Percentiles rank a stretch among this genome's conserved stretches.
These are phyloP conservation scores for Pachliopta kotzebuea DNA, from an alignment of 2,888 invertebrate species.

Conservation along the genomic window DNA sequence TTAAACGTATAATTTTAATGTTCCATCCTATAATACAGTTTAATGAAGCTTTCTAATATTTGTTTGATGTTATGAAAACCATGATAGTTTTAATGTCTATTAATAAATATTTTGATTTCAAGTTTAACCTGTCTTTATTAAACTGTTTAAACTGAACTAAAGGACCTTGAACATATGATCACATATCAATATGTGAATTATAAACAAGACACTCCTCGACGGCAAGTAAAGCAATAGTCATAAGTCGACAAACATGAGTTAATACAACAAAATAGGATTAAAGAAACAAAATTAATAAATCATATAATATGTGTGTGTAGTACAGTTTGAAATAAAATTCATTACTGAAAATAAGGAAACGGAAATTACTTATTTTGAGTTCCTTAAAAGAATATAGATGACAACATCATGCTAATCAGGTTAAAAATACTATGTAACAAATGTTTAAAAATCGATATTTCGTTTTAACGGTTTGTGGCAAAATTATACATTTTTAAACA, in stretches of 20 bases:
- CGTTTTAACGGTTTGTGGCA: neutral
- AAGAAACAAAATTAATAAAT: no score
- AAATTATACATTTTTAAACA: neutral
- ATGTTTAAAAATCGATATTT: no score
- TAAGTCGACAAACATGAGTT: neutral
- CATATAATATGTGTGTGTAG: neutral
- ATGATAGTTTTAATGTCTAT: neutral
- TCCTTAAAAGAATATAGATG: neutral
- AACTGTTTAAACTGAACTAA: neutral
- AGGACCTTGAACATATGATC: constrained; percentile 5
- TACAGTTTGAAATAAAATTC: neutral
- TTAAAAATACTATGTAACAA: neutral
- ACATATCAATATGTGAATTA: neutral
- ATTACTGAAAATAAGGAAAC: no score
- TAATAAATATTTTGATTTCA: neutral
- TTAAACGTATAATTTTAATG: neutral
- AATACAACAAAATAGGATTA: neutral
- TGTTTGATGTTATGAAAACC: neutral
- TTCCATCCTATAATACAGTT: neutral
- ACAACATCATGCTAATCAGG: neutral
- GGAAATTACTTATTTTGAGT: no score
- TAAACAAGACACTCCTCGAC: neutral
- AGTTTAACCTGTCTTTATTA: no score
- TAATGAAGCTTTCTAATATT: neutral
- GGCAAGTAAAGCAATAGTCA: neutral